Conservation (phyloP, 2,113 vertebrate genomes). For the Lepus timidus region DNA sequence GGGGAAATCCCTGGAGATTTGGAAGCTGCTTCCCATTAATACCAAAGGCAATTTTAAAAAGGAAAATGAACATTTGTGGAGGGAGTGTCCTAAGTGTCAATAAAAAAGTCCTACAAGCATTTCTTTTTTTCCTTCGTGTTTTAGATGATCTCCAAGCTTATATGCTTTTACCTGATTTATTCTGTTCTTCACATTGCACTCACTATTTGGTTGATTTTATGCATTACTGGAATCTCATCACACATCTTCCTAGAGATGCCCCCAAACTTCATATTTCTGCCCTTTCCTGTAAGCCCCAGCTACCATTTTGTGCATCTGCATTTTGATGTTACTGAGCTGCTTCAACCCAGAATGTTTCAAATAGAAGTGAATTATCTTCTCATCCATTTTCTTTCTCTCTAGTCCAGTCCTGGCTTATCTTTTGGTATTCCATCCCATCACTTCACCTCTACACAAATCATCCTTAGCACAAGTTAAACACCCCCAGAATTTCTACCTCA, state of each 20-base stretch:
- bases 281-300: neutral
- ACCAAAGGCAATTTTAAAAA: neutral
- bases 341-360: neutral
- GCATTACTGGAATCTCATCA: neutral
- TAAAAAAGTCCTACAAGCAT: neutral
- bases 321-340: neutral
- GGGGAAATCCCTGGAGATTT: neutral
- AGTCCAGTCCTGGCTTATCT: neutral
- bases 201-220: neutral
- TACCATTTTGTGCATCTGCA: neutral
- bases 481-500: neutral
- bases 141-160: neutral
- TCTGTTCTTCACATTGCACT: neutral
- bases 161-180: neutral
- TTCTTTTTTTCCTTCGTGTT: neutral
- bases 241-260: neutral
- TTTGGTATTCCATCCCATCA: neutral
- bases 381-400: neutral
- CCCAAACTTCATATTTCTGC: neutral
- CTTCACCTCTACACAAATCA: neutral
- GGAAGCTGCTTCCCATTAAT: neutral
- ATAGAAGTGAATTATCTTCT: neutral
- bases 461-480: neutral
- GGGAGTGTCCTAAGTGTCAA: neutral
- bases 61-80: neutral